phyloP scores from a whole-genome alignment of 2,113 vertebrate genomes.

The Arizona elegans region DNA sequence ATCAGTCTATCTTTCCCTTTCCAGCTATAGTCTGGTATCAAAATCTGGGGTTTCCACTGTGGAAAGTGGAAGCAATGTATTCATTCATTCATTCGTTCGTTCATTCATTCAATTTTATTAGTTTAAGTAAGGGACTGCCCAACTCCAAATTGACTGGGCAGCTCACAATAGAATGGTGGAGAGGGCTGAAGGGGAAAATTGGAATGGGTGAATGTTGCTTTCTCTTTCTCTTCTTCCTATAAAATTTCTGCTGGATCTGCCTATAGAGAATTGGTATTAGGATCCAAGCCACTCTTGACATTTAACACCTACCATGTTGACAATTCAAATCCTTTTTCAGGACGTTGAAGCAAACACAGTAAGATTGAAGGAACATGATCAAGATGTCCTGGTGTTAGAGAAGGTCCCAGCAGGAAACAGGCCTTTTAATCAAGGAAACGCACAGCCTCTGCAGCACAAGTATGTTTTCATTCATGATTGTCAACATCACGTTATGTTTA shows the following conservation, averaged over 20 bases:
- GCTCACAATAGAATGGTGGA: neutral
- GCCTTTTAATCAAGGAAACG: slow-evolving; percentile 79
- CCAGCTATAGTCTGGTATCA: neutral
- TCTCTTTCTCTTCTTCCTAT: neutral
- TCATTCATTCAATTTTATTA: neutral
- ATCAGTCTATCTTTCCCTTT: neutral
- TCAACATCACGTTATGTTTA: slow-evolving; percentile 65
- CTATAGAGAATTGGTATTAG: neutral
- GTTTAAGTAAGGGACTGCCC: neutral
- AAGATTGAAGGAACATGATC: slow-evolving; percentile 95
- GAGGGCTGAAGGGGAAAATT: neutral
- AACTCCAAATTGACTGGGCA: neutral
- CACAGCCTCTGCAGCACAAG: slow-evolving; percentile 89
- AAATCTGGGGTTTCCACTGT: neutral
- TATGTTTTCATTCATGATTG: slow-evolving; percentile 75
- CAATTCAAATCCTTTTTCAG: slow-evolving; percentile 70
- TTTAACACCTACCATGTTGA: neutral
- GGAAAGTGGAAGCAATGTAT: neutral
- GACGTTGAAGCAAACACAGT: slow-evolving; percentile 99
- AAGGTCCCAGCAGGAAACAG: slow-evolving; percentile 84
- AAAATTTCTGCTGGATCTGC: neutral
- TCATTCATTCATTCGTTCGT: neutral
- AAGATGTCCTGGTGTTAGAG: slow-evolving; percentile 96
- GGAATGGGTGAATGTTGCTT: neutral
- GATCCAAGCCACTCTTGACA: neutral